Evolutionary conservation across 2,113 vertebrate genomes (phyloP).

Genomic region (Puntigrus tetrazona): DNA sequence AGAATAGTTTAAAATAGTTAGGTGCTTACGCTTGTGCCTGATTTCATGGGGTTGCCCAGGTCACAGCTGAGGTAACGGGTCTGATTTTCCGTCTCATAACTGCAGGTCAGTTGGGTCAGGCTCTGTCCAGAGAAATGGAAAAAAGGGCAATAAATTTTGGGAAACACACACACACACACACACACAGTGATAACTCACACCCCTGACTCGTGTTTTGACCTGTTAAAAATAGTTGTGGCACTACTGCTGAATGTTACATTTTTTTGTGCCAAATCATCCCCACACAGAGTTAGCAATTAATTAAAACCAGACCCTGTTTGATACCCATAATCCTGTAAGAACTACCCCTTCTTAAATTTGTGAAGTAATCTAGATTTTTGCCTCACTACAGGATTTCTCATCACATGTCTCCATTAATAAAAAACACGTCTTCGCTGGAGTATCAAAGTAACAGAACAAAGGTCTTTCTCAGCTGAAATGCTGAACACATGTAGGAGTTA

Average conservation of each 20-base stretch:
- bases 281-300: background rate
- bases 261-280: background rate
- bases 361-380: background rate
- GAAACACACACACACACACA: background rate
- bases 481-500: constrained; percentile 19
- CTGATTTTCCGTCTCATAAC: constrained; percentile 82
- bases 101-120: constrained; percentile 83
- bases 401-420: background rate
- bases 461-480: constrained; percentile 10
- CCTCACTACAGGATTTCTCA: background rate
- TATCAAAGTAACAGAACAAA: constrained; percentile 21
- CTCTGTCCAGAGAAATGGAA: constrained; percentile 71
- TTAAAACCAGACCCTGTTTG: no score
- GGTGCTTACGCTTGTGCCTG: constrained; percentile 81
- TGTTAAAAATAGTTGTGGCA: background rate
- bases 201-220: background rate
- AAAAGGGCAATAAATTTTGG: no score
- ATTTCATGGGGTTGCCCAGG: constrained; percentile 92
- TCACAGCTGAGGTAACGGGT: constrained; percentile 87
- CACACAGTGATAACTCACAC: background rate
- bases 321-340: background rate
- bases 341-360: background rate
- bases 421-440: background rate
- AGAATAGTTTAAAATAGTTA: background rate
- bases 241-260: background rate